Evolutionary conservation across 23 tunicate genomes (phyloP).

Genomic region (Corella eumyota): DNA sequence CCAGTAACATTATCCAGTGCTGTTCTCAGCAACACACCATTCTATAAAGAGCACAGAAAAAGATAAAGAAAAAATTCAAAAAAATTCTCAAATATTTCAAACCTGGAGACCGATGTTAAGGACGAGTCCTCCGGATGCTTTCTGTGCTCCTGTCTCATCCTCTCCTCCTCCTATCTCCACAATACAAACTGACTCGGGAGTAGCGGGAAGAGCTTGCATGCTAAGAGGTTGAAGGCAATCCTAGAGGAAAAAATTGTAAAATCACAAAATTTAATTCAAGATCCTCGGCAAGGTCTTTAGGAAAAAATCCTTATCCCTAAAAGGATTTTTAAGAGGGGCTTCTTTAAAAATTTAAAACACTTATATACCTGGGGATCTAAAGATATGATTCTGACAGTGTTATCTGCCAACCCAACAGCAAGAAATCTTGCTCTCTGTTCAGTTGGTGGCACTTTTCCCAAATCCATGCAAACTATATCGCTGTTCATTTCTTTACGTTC

Average conservation of each 20-base stretch:
- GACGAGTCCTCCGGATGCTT: constrained; percentile 70
- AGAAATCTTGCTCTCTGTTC: constrained; percentile 89
- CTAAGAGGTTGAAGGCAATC: constrained; percentile 95
- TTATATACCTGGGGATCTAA: constrained; percentile 89
- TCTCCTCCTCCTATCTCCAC: constrained; percentile 89
- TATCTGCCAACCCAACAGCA: constrained; percentile 95
- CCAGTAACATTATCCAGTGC: constrained; percentile 91
- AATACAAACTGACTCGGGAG: constrained; percentile 90
- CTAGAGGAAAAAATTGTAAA: constrained; percentile 6
- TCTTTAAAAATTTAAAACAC: too few species aligned
- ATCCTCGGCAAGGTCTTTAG: too few species aligned
- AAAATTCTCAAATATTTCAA: not conserved
- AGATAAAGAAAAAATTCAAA: not conserved
- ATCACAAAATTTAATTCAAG: too few species aligned
- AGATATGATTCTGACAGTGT: constrained; percentile 90
- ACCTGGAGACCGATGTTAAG: constrained; percentile 95
- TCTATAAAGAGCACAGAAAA: constrained; percentile 52
- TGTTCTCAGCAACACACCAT: constrained; percentile 92
- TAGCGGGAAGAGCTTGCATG: constrained; percentile 96
- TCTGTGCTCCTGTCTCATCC: constrained; percentile 78
- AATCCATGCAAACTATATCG: constrained; percentile 89
- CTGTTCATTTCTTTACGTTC: constrained; percentile 94
- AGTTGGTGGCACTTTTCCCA: constrained; percentile 81
- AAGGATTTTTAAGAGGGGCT: too few species aligned
- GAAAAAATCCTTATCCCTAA: too few species aligned